These are phyloP conservation scores for Oryzias curvinotus DNA, from an alignment of 2,113 vertebrate genomes.

Conservation along the genomic window DNA sequence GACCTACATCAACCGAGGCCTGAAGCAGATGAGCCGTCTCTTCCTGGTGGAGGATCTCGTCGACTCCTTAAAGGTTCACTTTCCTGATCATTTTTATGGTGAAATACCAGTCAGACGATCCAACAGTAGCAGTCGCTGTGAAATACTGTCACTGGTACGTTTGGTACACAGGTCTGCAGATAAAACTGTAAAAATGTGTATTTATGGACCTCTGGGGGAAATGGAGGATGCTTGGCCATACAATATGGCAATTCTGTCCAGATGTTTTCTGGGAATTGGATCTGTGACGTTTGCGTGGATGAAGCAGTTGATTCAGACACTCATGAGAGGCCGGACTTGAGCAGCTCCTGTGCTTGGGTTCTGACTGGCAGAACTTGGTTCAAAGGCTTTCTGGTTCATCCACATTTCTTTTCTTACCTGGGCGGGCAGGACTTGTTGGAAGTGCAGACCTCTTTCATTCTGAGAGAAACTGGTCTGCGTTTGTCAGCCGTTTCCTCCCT, in stretches of 20 bases:
- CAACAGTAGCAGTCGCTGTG: neutral
- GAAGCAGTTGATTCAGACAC: neutral
- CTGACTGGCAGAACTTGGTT: neutral
- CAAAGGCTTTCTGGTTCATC: neutral
- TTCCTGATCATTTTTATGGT: too few relatives aligned
- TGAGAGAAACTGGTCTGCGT: conserved; percentile 1
- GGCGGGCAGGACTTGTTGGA: neutral
- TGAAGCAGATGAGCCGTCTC: conserved; percentile 85
- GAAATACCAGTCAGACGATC: too few relatives aligned
- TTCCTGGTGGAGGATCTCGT: conserved; percentile 91
- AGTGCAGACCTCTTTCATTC: neutral
- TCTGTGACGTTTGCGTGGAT: too few relatives aligned
- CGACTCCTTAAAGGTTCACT: conserved; percentile 80
- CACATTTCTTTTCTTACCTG: neutral
- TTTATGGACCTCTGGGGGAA: neutral
- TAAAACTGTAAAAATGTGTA: neutral
- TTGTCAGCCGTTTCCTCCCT: neutral
- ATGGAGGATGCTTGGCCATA: neutral
- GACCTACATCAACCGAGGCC: conserved; percentile 82
- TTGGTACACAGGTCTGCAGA: neutral
- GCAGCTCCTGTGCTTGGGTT: neutral
- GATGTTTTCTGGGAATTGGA: neutral
- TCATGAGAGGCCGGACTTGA: neutral
- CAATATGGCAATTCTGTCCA: neutral
- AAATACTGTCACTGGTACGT: too few relatives aligned